Evolutionary conservation across 2,888 invertebrate genomes (phyloP).

Genomic region (Girardia tigrina): DNA sequence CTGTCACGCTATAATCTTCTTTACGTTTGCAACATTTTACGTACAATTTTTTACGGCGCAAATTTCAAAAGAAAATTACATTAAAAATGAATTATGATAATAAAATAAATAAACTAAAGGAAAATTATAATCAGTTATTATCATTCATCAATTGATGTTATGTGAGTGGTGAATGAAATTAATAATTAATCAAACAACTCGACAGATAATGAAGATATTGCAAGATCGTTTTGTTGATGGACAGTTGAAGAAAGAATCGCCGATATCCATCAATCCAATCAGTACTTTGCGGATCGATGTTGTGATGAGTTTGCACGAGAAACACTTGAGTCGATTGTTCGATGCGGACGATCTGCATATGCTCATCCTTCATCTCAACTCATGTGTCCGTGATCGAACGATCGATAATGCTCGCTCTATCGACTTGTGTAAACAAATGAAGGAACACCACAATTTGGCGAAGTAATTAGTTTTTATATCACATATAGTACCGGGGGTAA

Average conservation of each 20-base stretch:
- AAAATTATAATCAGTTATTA: no score
- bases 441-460: neutral
- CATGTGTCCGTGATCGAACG: neutral
- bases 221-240: neutral
- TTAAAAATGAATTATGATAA: no score
- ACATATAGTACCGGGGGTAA: no score
- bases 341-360: slow-evolving; percentile 2
- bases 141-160: no score
- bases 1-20: no score
- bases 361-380: neutral
- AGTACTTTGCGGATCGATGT: neutral
- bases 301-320: neutral
- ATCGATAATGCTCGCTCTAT: slow-evolving; percentile 1
- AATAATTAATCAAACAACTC: no score
- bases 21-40: no score
- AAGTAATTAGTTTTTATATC: no score
- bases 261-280: slow-evolving; percentile 11
- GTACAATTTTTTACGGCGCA: no score
- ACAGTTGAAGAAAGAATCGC: neutral
- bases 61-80: no score
- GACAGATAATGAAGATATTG: neutral
- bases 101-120: no score
- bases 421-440: slow-evolving; percentile 7
- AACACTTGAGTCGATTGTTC: neutral
- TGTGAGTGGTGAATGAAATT: no score